phyloP scores from a whole-genome alignment of 2,113 vertebrate species.

The Neolamprologus ventralis region DNA sequence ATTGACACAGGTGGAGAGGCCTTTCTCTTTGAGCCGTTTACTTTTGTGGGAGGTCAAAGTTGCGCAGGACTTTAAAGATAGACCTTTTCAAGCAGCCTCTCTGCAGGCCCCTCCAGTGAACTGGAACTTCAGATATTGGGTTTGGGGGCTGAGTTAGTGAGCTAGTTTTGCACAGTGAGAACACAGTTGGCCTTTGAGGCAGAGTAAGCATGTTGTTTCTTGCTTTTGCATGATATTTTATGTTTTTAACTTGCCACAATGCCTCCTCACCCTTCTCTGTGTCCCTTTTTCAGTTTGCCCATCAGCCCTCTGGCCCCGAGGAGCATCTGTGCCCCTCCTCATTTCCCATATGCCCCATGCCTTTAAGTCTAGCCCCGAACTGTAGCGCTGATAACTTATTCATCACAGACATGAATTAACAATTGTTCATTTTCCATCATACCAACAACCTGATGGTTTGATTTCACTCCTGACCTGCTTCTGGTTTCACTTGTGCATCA shows the following conservation, averaged over 20 bases:
- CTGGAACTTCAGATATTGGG: neutral
- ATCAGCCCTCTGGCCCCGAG: constrained; percentile 44
- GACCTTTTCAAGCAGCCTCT: constrained; percentile 5
- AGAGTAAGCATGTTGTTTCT: neutral
- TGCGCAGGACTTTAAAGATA: constrained; percentile 28
- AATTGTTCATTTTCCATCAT: constrained; percentile 55
- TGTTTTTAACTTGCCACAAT: neutral
- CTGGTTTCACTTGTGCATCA: constrained; percentile 14
- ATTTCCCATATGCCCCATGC: constrained; percentile 61
- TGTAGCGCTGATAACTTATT: constrained; percentile 56
- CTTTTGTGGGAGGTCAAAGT: constrained; percentile 38
- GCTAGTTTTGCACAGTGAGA: constrained; percentile 19
- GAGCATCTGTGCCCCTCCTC: constrained; percentile 59
- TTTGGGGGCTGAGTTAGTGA: neutral
- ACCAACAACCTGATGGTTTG: constrained; percentile 46
- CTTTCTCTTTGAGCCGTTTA: constrained; percentile 5
- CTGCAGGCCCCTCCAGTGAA: neutral
- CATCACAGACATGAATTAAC: constrained; percentile 61
- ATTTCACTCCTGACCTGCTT: constrained; percentile 53
- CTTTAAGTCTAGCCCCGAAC: constrained; percentile 49
- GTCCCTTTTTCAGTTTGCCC: constrained; percentile 32
- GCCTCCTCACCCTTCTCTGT: neutral
- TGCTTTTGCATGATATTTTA: neutral
- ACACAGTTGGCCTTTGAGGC: neutral
- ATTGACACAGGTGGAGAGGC: neutral